Evolutionary conservation across 2,113 vertebrate species (phyloP).

Genomic region (Terrapene triunguis): DNA sequence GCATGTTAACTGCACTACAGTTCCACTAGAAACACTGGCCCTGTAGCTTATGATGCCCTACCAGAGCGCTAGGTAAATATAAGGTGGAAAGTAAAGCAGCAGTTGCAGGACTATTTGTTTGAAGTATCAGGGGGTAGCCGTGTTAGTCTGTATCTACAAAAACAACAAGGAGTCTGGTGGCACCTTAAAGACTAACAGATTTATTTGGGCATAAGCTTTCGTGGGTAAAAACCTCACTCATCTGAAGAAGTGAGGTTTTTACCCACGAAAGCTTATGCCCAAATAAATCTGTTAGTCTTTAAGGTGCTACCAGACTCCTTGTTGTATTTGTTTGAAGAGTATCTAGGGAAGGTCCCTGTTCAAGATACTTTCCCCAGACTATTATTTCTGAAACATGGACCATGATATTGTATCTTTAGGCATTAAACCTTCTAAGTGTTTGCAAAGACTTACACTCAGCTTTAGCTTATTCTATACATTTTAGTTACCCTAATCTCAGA

Average conservation of each 20-base stretch:
- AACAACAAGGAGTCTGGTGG: too few relatives aligned
- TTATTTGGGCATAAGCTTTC: too few relatives aligned
- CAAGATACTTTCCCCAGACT: background rate
- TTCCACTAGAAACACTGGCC: accelerated
- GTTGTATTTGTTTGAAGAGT: background rate
- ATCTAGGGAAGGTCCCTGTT: accelerated
- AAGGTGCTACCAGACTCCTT: too few relatives aligned
- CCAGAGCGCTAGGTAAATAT: accelerated
- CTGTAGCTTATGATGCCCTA: accelerated
- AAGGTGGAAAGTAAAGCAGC: too few relatives aligned
- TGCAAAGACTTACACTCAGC: background rate
- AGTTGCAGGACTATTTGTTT: accelerated
- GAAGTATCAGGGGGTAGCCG: too few relatives aligned
- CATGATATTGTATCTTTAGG: background rate
- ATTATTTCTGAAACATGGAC: accelerated
- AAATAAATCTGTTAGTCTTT: too few relatives aligned
- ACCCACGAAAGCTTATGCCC: too few relatives aligned
- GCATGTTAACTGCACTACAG: accelerated
- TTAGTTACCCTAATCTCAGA: background rate
- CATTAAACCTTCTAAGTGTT: background rate
- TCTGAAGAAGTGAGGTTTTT: too few relatives aligned
- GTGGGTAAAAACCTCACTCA: too few relatives aligned
- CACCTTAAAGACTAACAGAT: too few relatives aligned
- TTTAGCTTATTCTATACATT: too few relatives aligned
- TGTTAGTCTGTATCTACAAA: too few relatives aligned